Conservation (phyloP, 1,140 invertebrate species). For the Procambarus virginalis region DNA sequence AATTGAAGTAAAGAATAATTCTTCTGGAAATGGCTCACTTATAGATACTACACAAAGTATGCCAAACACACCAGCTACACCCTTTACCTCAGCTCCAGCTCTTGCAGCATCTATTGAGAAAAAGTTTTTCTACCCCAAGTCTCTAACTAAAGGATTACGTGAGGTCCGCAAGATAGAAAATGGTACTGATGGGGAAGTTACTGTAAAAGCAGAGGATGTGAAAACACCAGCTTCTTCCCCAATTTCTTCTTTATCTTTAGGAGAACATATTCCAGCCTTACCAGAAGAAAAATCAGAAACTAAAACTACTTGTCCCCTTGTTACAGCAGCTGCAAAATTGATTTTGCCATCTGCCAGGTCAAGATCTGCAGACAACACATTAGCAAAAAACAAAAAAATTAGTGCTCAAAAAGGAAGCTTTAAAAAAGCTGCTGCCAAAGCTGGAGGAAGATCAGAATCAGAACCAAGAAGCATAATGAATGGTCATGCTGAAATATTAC, state of each 20-base stretch:
- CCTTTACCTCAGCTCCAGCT: conserved; percentile 22
- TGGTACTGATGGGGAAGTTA: conserved; percentile 37
- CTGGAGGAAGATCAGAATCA: conserved; percentile 23
- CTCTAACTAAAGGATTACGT: conserved; percentile 64
- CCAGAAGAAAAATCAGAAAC: conserved; percentile 18
- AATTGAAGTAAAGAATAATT: neutral
- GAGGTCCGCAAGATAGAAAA: conserved; percentile 67
- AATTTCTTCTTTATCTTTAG: neutral
- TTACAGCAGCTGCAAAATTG: conserved; percentile 31
- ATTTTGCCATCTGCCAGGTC: conserved; percentile 31
- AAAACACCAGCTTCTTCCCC: neutral
- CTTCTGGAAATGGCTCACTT: conserved; percentile 26
- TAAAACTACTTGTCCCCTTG: conserved; percentile 24
- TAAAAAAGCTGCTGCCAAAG: conserved; percentile 23
- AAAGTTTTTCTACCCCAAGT: conserved; percentile 32
- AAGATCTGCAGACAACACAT: conserved; percentile 41
- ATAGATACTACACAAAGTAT: conserved; percentile 1
- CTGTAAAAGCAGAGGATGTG: conserved; percentile 19
- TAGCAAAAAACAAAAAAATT: conserved; percentile 15
- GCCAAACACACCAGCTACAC: conserved; percentile 35
- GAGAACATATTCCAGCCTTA: neutral
- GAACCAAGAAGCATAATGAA: conserved; percentile 35
- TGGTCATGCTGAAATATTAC: conserved; percentile 20
- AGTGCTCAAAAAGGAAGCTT: conserved; percentile 26
- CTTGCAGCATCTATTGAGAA: conserved; percentile 23